Evolutionary conservation across 2,113 vertebrate genomes (phyloP).

Genomic region (Columba janthina): DNA sequence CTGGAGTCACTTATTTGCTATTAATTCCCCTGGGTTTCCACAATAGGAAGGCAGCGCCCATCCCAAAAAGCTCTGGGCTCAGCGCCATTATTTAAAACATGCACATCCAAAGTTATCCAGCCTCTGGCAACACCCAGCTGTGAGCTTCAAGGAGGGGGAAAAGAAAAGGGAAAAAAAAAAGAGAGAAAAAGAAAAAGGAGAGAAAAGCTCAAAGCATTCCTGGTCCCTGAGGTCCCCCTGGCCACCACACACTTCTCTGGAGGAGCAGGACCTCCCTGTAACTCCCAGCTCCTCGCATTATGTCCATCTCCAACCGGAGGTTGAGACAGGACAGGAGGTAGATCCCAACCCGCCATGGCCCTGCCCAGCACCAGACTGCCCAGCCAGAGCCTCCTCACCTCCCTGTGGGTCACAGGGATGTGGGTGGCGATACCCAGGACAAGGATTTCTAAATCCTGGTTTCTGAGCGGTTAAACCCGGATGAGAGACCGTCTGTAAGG

Average conservation of each 20-base stretch:
- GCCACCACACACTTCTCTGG: background rate
- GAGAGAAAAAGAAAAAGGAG: no score
- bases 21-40: background rate
- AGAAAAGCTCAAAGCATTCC: background rate
- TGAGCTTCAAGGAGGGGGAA: accelerated
- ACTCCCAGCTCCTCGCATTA: accelerated
- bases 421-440: accelerated
- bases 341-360: background rate
- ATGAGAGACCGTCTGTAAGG: background rate
- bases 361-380: background rate
- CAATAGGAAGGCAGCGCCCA: background rate
- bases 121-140: background rate
- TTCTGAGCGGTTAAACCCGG: background rate
- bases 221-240: background rate
- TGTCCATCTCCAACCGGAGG: accelerated
- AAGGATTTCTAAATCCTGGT: background rate
- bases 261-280: background rate
- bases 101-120: background rate
- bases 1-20: background rate
- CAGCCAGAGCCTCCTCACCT: accelerated
- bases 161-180: accelerated
- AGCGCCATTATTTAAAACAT: background rate
- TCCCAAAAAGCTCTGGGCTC: background rate
- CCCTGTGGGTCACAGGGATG: background rate
- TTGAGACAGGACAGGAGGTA: background rate